Conservation (phyloP, 2,113 vertebrate species). For the Cottus gobio region DNA sequence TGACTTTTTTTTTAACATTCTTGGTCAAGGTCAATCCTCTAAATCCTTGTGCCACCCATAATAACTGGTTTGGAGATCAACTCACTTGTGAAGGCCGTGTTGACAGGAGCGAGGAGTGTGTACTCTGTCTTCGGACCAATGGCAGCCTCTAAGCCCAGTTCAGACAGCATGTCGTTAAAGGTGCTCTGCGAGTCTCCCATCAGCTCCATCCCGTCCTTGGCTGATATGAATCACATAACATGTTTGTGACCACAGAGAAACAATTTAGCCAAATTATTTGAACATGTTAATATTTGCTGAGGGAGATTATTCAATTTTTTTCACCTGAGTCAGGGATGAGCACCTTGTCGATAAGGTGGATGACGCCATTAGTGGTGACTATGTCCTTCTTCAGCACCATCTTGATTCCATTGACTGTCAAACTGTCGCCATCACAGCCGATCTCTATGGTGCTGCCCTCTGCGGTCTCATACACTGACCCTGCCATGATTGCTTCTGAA, state of each 20-base stretch:
- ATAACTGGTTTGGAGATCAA: conserved; percentile 1
- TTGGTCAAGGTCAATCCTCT: background rate
- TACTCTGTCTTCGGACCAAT: conserved; percentile 88
- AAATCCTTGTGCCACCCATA: background rate
- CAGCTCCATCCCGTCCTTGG: conserved; percentile 93
- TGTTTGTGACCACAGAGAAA: background rate
- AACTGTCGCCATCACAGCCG: conserved; percentile 93
- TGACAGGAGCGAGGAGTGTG: conserved; percentile 91
- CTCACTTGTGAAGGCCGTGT: conserved; percentile 91
- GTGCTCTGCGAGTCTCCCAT: conserved; percentile 86
- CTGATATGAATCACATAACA: conserved; percentile 62
- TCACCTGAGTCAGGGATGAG: conserved; percentile 95
- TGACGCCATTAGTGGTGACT: conserved; percentile 93
- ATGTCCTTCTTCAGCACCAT: conserved; percentile 98
- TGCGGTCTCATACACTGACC: conserved; percentile 87
- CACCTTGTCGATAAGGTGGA: conserved; percentile 93
- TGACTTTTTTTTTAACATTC: background rate
- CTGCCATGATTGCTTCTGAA: conserved; percentile 93
- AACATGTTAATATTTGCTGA: background rate
- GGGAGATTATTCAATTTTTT: conserved; percentile 7
- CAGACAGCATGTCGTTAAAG: conserved; percentile 88
- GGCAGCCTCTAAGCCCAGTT: conserved; percentile 87
- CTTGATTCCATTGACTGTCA: conserved; percentile 94
- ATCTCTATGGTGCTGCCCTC: conserved; percentile 92
- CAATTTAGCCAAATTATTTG: fast-evolving